Evolutionary conservation across 1,140 invertebrate species (phyloP), one percentile per base, ranked within the genome.

Genomic region (Galleria mellonella): DNA sequence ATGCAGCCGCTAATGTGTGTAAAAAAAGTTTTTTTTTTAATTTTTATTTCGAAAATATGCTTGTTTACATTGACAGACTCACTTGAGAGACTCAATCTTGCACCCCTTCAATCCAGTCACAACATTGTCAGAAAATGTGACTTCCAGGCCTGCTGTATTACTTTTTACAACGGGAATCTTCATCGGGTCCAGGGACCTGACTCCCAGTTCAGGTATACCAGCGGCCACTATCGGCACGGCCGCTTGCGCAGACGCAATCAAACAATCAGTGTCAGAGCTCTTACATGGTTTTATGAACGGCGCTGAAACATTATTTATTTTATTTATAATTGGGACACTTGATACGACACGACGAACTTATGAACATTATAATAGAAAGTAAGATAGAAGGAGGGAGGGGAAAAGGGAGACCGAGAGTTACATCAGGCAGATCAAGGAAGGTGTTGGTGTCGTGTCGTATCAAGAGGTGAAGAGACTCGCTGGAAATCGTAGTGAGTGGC

Each of bases 81-180:
- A 86, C 83, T 48, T 67, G 9, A 83, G 31, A 39, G 47, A 47
- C 17, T 67, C 13, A 39, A 87, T 63, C 0, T 50, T 42, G 28
- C 71, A 77, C 14, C 69, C 65, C 47, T 57, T 57, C 29, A 79
- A 38, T 0, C 78, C 79, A 17, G 55, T 75, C 4, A 87, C 62
- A 0, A 48, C 38, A 0, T 68, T 74, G 30, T 85, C 72, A 7
- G 33, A 71, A 42, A 85, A 79, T 39, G 72, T 53, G 54, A 85
- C 59, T 0, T 56, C 31, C 0, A 86, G 52, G 0, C 71, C 71
- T 0, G 71, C 65, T 36, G 75, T 56, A 36, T 43, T 49, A 4
- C 71, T 61, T 14, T 52, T 43, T n/a, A 83, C 62, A 5, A 57
- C 45, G 0, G 60, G 59, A 10, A 87, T 41, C 2, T 10, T 28